Conservation (phyloP, 2,888 invertebrate species). For the Plusia festucae region DNA sequence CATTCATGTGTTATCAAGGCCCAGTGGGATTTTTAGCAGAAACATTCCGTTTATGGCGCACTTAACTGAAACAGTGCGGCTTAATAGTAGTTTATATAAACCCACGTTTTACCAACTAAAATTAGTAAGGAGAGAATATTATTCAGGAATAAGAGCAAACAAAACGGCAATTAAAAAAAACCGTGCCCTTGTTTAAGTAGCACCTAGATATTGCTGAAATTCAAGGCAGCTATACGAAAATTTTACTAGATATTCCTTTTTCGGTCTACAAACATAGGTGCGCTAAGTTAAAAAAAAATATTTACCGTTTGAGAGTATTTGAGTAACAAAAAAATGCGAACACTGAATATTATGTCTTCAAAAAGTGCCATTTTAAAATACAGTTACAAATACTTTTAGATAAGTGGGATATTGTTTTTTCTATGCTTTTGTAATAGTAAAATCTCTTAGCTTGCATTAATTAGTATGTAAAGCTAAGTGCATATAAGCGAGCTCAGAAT, state of each 20-base stretch:
- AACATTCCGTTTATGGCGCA: neutral
- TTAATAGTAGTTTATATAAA: neutral
- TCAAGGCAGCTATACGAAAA: too few species aligned
- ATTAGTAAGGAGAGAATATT: neutral
- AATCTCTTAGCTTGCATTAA: slow-evolving; percentile 31
- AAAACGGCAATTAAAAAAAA: too few species aligned
- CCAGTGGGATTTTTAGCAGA: neutral
- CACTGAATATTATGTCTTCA: too few species aligned
- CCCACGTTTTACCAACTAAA: slow-evolving; percentile 1
- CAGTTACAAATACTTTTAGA: too few species aligned
- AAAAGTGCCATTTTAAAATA: too few species aligned
- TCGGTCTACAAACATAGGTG: too few species aligned
- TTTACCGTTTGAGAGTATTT: too few species aligned
- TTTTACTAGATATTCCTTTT: too few species aligned
- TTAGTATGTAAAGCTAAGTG: slow-evolving; percentile 54
- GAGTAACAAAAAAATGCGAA: too few species aligned
- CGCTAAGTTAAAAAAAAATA: too few species aligned
- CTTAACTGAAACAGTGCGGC: neutral
- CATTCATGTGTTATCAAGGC: neutral
- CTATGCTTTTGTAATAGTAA: neutral
- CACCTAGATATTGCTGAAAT: too few species aligned
- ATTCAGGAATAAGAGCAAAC: neutral
- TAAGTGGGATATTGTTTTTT: neutral
- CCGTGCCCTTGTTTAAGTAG: too few species aligned
- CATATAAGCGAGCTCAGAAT: slow-evolving; percentile 66